These are phyloP conservation scores for Amblyteles armatorius DNA, from an alignment of 2,888 invertebrate genomes.

Conservation along the genomic window DNA sequence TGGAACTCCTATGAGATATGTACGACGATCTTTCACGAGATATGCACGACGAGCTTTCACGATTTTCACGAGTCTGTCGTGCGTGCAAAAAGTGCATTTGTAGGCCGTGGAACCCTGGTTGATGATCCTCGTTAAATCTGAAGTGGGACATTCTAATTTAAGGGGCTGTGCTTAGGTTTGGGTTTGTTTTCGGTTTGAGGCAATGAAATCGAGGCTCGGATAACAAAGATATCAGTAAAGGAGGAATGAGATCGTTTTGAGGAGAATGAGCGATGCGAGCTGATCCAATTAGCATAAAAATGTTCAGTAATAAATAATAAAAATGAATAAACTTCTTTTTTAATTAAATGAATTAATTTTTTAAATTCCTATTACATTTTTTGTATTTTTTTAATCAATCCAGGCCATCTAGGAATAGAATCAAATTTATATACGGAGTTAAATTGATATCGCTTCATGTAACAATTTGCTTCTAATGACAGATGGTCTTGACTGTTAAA, in stretches of 20 bases:
- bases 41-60: slow-evolving; percentile 31
- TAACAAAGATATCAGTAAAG: background rate
- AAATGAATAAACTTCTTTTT: too few species aligned
- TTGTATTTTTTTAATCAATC: too few species aligned
- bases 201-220: background rate
- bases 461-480: too few species aligned
- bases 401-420: too few species aligned
- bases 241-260: background rate
- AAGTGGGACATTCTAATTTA: background rate
- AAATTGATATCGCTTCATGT: too few species aligned
- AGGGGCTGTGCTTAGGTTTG: background rate
- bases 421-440: too few species aligned
- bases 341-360: too few species aligned
- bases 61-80: slow-evolving; percentile 36
- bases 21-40: background rate
- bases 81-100: slow-evolving; percentile 6
- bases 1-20: slow-evolving; percentile 19
- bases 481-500: too few species aligned
- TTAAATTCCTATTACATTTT: too few species aligned
- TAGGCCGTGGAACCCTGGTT: background rate
- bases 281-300: background rate
- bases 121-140: background rate
- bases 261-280: background rate
- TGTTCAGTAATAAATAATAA: background rate
- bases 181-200: background rate